Evolutionary conservation across 92 coral and sea anemone species (phyloP).

Genomic region (Diadumene lineata): DNA sequence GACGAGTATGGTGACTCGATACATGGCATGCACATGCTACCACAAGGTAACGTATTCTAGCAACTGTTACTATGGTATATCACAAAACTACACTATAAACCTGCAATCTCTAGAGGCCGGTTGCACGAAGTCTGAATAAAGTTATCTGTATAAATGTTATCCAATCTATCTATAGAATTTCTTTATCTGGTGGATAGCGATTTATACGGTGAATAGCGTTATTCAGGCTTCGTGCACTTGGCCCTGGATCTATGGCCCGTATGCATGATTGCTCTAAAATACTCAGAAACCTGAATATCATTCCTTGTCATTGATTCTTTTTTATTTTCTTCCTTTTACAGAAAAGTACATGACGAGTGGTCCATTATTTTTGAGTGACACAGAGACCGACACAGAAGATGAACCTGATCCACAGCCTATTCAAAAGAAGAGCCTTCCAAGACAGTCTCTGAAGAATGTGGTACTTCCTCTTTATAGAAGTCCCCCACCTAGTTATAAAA

Average conservation of each 20-base stretch:
- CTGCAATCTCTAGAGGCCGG: no score
- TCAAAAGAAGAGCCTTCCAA: conserved; percentile 26
- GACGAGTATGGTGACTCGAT: conserved; percentile 81
- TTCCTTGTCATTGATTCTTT: no score
- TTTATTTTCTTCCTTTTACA: conserved; percentile 25
- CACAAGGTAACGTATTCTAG: conserved; percentile 52
- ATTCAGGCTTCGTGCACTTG: no score
- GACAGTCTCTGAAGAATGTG: conserved; percentile 9
- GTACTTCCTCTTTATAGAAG: conserved; percentile 23
- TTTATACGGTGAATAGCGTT: no score
- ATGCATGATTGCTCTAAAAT: no score
- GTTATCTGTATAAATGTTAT: no score
- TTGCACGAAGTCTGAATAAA: no score
- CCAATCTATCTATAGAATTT: no score
- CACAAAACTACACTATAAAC: no score
- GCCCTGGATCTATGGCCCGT: no score
- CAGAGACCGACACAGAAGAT: conserved; percentile 89
- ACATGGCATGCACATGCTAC: conserved; percentile 78
- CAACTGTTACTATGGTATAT: not conserved
- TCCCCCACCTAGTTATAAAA: conserved; percentile 4
- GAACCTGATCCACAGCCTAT: conserved; percentile 55
- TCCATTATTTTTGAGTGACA: conserved; percentile 93
- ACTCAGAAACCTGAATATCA: no score
- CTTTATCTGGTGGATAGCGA: no score
- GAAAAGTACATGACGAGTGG: conserved; percentile 82